Evolutionary conservation across 2,797 vertebrate species (phyloP), one percentile per base, ranked within the genome.

Genomic region (Cyclopterus lumpus): DNA sequence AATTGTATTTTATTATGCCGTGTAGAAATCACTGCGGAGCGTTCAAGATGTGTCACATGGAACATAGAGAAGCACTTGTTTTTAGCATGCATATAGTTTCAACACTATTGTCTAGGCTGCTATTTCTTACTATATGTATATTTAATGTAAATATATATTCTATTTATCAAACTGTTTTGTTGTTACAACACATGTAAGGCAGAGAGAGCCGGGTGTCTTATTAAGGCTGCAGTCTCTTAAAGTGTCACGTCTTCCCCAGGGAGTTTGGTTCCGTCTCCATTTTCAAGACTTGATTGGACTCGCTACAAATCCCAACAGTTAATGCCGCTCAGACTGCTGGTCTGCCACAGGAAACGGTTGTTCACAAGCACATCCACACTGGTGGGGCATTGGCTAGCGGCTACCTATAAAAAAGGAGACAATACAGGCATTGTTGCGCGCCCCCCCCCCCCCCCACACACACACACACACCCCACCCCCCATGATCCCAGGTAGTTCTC

Each of bases 81-180:
- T 62, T 89, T 89, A 93, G 93, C 93, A 94, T 92, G 92, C 93
- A 83, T 92, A 92, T 94, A 94, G 93, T 95, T 93, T 94, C 92
- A 93, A 95, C 93, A 95, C 94, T 95, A 93, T 93, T 94, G 91
- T 91, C 89, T 95, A 95, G 94, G 95, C 95, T 96, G 95, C 95
- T 96, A 95, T 95, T 95, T 95, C 94, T 94, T 94, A 95, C 94
- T 88, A 77, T 92, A 87, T 95, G 93, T 95, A 93, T 96, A 95
- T 95, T 94, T 94, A 94, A 90, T 95, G 94, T 95, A 95, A 92
- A 95, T 95, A 94, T 92, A 93, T 94, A 93, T 93, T 92, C 91
- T 95, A 95, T 95, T 96, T 95, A 95, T 95, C 88, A 82, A 81
- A 88, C 77, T 60, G 62, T 59, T 58, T 85, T 91, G 89, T 82